Evolutionary conservation across 1,140 invertebrate species (phyloP).

Genomic region (Dreissena polymorpha): DNA sequence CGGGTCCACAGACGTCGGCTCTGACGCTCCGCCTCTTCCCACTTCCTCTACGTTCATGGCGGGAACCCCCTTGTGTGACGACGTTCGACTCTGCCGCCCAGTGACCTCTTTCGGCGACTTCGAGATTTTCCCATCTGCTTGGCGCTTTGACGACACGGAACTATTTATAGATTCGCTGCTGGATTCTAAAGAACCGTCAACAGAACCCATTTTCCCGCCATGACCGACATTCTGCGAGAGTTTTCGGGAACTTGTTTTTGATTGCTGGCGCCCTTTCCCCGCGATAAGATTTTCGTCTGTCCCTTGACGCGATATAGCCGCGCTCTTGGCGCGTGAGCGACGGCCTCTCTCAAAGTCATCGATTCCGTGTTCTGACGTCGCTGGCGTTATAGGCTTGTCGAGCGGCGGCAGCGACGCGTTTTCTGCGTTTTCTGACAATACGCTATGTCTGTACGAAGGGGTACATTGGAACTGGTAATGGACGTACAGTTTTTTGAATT

Average conservation of each 20-base stretch:
- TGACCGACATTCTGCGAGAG: conserved; percentile 45
- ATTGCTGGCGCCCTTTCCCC: conserved; percentile 3
- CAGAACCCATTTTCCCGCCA: conserved; percentile 31
- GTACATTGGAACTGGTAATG: conserved; percentile 44
- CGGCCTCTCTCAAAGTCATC: conserved; percentile 15
- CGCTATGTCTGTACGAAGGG: conserved; percentile 29
- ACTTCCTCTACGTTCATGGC: conserved; percentile 41
- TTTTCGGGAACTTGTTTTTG: conserved; percentile 38
- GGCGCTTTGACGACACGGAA: conserved; percentile 32
- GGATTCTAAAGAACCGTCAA: conserved; percentile 36
- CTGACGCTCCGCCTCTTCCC: neutral
- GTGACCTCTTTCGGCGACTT: conserved; percentile 19
- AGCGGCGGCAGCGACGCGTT: conserved; percentile 36
- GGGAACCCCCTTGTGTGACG: conserved; percentile 28
- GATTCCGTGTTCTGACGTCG: conserved; percentile 42
- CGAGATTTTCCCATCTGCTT: conserved; percentile 43
- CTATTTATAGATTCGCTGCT: conserved; percentile 53
- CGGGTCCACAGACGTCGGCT: too few species aligned
- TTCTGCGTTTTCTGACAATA: neutral
- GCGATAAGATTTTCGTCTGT: conserved; percentile 34
- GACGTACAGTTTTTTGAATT: conserved; percentile 36
- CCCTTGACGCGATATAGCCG: conserved; percentile 13
- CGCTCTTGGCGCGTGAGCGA: conserved; percentile 21
- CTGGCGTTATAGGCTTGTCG: conserved; percentile 44
- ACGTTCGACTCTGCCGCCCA: conserved; percentile 28